Conservation (phyloP, 1,140 invertebrate genomes). For the Cheumatopsyche charites region DNA sequence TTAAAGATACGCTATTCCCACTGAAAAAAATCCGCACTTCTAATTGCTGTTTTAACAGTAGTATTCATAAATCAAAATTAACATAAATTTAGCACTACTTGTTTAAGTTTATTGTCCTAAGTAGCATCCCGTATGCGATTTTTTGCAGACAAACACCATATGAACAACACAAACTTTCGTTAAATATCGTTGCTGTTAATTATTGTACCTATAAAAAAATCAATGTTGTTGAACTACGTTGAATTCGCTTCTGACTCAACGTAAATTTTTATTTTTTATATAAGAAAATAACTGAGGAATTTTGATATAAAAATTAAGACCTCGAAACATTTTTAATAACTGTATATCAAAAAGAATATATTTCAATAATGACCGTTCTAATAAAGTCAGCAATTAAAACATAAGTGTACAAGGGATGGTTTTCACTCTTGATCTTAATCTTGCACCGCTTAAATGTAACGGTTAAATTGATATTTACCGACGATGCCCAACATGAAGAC, state of each 20-base stretch:
- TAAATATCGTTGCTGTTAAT: background rate
- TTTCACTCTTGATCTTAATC: background rate
- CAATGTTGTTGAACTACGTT: slow-evolving; percentile 7
- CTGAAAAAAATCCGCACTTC: background rate
- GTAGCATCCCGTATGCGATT: slow-evolving; percentile 7
- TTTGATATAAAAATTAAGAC: too few relatives aligned
- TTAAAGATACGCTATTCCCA: background rate
- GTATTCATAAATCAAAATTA: slow-evolving; percentile 31
- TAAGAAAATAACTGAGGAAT: too few relatives aligned
- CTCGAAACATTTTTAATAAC: too few relatives aligned
- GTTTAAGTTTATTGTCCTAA: slow-evolving; percentile 2
- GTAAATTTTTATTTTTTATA: too few relatives aligned
- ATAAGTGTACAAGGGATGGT: background rate
- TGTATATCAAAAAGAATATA: too few relatives aligned
- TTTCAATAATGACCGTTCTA: too few relatives aligned
- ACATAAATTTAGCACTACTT: slow-evolving; percentile 20
- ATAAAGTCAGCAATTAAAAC: background rate
- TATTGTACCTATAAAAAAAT: too few relatives aligned
- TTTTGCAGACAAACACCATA: background rate
- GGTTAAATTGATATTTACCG: slow-evolving; percentile 12
- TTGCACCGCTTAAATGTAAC: background rate
- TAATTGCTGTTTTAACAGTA: slow-evolving; percentile 30
- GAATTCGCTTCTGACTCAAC: too few relatives aligned
- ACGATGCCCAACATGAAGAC: slow-evolving; percentile 5
- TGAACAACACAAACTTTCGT: background rate